These are phyloP conservation scores for Sussaba pulchella DNA, from an alignment of 2,888 invertebrate genomes.

Conservation along the genomic window DNA sequence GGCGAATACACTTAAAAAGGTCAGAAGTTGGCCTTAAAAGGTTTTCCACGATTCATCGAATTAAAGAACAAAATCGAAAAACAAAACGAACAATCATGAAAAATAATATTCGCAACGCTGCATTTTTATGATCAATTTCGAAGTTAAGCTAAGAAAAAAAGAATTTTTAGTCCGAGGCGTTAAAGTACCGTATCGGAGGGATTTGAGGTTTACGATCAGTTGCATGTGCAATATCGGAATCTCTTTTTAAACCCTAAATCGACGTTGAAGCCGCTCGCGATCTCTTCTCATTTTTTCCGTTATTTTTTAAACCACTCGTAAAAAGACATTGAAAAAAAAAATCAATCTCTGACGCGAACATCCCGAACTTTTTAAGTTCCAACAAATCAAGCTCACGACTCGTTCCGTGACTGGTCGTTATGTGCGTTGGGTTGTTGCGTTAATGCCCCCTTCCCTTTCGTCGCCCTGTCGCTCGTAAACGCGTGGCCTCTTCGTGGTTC, in stretches of 20 bases:
- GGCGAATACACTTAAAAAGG: not conserved
- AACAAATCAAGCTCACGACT: slow-evolving; percentile 58
- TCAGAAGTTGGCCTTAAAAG: no score
- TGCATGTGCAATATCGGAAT: slow-evolving; percentile 17
- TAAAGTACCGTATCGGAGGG: slow-evolving; percentile 6
- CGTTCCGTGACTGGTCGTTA: slow-evolving; percentile 46
- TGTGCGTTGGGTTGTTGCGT: slow-evolving; percentile 42
- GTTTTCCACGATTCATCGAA: no score
- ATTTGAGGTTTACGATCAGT: slow-evolving; percentile 13
- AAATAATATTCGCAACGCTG: not conserved
- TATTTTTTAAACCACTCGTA: slow-evolving; percentile 36
- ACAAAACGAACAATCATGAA: not conserved
- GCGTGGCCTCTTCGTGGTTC: slow-evolving; percentile 58
- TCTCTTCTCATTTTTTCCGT: not conserved
- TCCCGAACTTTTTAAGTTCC: slow-evolving; percentile 48
- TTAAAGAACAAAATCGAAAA: not conserved
- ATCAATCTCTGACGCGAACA: slow-evolving; percentile 12
- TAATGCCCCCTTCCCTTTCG: slow-evolving; percentile 45
- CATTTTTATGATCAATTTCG: slow-evolving; percentile 9
- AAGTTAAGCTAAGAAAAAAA: not conserved
- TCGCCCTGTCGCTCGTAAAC: slow-evolving; percentile 46
- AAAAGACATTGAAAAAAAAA: no score
- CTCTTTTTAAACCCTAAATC: slow-evolving; percentile 14
- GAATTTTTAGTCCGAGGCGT: not conserved
- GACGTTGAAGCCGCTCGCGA: not conserved